Conservation (phyloP, 2,113 vertebrate genomes). For the Pteropus alecto region DNA sequence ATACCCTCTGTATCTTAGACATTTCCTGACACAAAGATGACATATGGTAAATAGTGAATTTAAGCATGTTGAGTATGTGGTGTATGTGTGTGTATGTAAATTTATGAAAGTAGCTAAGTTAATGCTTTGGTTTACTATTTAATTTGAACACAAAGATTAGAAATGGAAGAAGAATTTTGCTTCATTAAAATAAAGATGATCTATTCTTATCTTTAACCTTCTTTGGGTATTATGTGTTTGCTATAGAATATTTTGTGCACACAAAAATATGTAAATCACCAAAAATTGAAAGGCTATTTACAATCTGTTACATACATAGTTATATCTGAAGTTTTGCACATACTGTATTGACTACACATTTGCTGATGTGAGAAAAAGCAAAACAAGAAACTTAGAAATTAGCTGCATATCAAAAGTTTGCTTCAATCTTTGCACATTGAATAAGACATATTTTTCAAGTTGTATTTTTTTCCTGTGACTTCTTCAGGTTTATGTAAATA, state of each 20-base stretch:
- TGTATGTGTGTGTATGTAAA: neutral
- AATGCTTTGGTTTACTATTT: neutral
- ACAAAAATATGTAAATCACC: slow-evolving; percentile 38
- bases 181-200: slow-evolving; percentile 42
- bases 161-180: neutral
- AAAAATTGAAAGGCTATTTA: slow-evolving; percentile 48
- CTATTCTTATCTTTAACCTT: neutral
- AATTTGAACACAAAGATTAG: neutral
- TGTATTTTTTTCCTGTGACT: neutral
- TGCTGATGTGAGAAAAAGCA: slow-evolving; percentile 62
- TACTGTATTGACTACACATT: slow-evolving; percentile 51
- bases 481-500: neutral
- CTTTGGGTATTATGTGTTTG: slow-evolving; percentile 14
- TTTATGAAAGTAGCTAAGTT: neutral
- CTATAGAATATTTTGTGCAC: slow-evolving; percentile 32
- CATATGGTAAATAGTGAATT: neutral
- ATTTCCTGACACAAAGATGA: neutral
- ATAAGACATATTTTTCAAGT: slow-evolving; percentile 31
- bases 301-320: slow-evolving; percentile 48
- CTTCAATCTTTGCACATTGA: slow-evolving; percentile 1
- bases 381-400: slow-evolving; percentile 49
- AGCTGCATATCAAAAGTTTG: slow-evolving; percentile 26
- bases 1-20: neutral
- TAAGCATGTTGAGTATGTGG: neutral
- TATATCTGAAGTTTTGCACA: slow-evolving; percentile 42